phyloP scores from a whole-genome alignment of 2,113 vertebrate species.

The Tetraodon nigroviridis region DNA sequence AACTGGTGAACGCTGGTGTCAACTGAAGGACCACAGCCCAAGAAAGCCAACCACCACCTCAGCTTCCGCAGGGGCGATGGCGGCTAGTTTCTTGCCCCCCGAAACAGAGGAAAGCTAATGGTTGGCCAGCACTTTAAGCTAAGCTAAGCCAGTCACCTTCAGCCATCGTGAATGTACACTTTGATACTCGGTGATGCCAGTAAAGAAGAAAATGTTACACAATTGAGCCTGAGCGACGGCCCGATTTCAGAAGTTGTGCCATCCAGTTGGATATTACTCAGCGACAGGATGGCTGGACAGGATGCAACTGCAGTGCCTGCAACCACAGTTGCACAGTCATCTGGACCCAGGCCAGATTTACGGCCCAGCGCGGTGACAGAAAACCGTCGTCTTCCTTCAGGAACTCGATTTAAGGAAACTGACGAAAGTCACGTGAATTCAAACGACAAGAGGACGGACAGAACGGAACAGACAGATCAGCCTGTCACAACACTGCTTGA shows the following conservation, averaged over 20 bases:
- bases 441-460: too few relatives aligned
- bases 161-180: constrained; percentile 13
- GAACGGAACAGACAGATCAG: constrained; percentile 16
- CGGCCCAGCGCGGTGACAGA: constrained; percentile 50
- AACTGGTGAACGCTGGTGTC: too few relatives aligned
- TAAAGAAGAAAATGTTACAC: constrained; percentile 48
- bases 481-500: constrained; percentile 48
- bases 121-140: neutral
- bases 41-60: too few relatives aligned
- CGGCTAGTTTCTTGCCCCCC: too few relatives aligned
- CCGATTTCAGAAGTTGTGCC: constrained; percentile 38
- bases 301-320: constrained; percentile 25
- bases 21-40: too few relatives aligned
- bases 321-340: constrained; percentile 73
- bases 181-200: constrained; percentile 30
- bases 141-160: constrained; percentile 6
- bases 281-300: constrained; percentile 50
- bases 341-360: constrained; percentile 62
- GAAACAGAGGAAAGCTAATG: too few relatives aligned
- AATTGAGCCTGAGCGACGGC: constrained; percentile 6
- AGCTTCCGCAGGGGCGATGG: too few relatives aligned
- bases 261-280: constrained; percentile 60
- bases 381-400: constrained; percentile 60
- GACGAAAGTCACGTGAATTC: neutral
- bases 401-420: constrained; percentile 65